phyloP scores from a whole-genome alignment of 2,113 vertebrate genomes.

The Macaca fascicularis region T2T-MFA8v1.1 NC_088395.1:39288001-39288500 shows the following conservation, averaged over 20 bases:
- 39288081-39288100: neutral
- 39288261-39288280: neutral
- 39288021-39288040: neutral
- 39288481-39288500: neutral
- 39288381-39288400: neutral
- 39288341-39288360: neutral
- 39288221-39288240: neutral
- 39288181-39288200: neutral
- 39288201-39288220: neutral
- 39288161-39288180: neutral
- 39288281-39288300: neutral
- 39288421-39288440: neutral
- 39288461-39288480: neutral
- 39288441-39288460: neutral
- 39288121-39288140: neutral
- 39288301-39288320: neutral
- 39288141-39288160: neutral
- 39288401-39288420: neutral
- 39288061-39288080: neutral
- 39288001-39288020: neutral
- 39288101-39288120: neutral
- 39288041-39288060: neutral
- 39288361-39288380: neutral
- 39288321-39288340: neutral
- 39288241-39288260: neutral